Base-by-base conservation (phyloP, 2,113 vertebrate species). In the Passer montanus region DNA sequence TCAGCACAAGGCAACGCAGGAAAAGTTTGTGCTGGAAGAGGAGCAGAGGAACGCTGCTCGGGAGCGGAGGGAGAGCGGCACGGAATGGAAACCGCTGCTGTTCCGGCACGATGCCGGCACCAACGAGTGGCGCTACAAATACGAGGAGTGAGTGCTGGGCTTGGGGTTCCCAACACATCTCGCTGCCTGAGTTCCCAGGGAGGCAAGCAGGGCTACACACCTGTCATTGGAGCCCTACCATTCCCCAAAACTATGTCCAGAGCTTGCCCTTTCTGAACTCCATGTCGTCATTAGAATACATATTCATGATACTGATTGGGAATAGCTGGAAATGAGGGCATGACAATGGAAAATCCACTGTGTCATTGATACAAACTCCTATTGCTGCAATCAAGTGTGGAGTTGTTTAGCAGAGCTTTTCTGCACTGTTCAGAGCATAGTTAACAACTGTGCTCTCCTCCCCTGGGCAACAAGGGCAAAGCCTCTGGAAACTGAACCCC, bases 1-100 rank as follows among this genome's bases (percentile, higher is more conserved):
- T 97, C 99, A 99, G 91, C 85, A 98, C 89, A 98, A 94, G 85
- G 99, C 99, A 11, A 99, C 99, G 0, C 98, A 98, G 96, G 99
- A 99, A 78, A 99, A 99, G 95, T 99, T 97, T 83, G 97, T 98
- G 4, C 95, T 99, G 92, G 99, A 99, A 94, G 99, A 99, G 78
- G 98, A 98, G 5, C 99, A 99, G 97, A 97, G 99, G 58, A 98
- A 83, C n/a, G 97, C 98, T 1, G 92, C 98, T 73, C 97, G 93
- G 11, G 98, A 99, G 87, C 97, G 98, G 59, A 98, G 98, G 94
- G 99, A 99, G 55, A 98, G 87, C 0, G 50, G 92, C 77, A 64
- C 52, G 0, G 95, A 98, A 21, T 99, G 99, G 99, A 97, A 44
- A 31, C 97, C 99, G 0, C 97, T 82, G 55, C 98, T 99, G 33